Evolutionary conservation across 2,797 vertebrate species (phyloP).

Genomic region (Melanitta fusca): DNA sequence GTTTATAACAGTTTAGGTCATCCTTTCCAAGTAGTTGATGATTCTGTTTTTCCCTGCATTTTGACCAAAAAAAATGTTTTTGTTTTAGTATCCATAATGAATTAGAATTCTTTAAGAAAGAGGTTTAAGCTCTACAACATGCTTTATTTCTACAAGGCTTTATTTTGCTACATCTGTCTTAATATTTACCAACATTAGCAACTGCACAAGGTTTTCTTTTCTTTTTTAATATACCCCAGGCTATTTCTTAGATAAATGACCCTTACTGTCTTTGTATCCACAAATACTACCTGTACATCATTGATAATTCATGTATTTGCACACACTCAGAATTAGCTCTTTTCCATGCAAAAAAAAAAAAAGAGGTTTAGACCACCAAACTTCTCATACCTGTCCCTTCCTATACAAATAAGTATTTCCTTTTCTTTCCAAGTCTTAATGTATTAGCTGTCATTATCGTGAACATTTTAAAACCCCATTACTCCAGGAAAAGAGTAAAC

Average conservation of each 20-base stretch:
- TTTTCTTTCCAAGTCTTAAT: background rate
- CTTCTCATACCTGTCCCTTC: background rate
- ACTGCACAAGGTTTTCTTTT: background rate
- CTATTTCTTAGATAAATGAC: background rate
- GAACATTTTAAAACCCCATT: background rate
- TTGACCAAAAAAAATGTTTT: background rate
- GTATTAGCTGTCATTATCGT: background rate
- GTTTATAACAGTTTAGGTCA: background rate
- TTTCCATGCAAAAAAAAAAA: background rate
- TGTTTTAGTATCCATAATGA: background rate
- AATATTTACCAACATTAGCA: background rate
- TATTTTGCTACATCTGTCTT: background rate
- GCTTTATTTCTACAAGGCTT: background rate
- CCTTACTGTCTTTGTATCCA: background rate
- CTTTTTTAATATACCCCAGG: background rate
- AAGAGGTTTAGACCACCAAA: background rate
- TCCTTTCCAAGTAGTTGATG: background rate
- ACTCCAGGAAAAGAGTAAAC: background rate
- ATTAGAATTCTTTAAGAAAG: background rate
- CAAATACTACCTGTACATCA: background rate
- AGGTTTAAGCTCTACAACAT: background rate
- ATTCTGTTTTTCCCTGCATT: background rate
- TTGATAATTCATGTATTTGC: background rate
- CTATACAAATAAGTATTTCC: background rate
- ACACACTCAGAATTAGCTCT: background rate